A percentile compares a stretch with the other conserved stretches of the same genome.
Conservation (phyloP, 2,888 invertebrate genomes). For the Synergus laeviventris region DNA sequence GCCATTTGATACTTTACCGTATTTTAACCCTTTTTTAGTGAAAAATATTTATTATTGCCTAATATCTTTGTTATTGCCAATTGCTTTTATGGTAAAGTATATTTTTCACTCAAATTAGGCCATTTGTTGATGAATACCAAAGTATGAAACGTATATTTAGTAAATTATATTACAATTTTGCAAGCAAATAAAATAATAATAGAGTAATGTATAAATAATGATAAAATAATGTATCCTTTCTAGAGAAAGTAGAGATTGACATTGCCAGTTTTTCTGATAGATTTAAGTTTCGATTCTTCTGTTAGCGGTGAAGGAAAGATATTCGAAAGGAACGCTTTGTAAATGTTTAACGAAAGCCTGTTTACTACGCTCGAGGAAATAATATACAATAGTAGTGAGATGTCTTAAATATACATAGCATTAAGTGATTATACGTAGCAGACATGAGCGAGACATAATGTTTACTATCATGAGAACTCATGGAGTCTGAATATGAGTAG, state of each 20-base stretch:
- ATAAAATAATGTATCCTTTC: not conserved
- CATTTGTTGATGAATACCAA: no score
- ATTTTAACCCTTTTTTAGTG: no score
- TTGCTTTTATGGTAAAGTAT: no score
- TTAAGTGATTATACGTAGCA: conserved; percentile 30
- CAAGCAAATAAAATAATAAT: not conserved
- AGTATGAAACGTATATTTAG: not conserved
- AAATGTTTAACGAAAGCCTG: conserved; percentile 51
- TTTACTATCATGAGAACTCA: conserved; percentile 44
- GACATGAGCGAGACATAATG: conserved; percentile 46
- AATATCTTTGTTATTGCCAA: not conserved
- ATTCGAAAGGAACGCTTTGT: conserved; percentile 46
- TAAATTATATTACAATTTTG: not conserved
- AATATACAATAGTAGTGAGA: conserved; percentile 47
- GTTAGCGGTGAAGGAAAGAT: conserved; percentile 9
- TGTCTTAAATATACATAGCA: conserved; percentile 33
- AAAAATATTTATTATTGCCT: not conserved
- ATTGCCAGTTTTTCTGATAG: not conserved
- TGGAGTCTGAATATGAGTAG: conserved; percentile 18
- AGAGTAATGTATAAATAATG: not conserved
- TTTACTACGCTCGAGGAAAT: conserved; percentile 50
- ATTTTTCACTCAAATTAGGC: no score
- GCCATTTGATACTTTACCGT: no score
- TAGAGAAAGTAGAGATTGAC: not conserved
- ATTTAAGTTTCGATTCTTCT: not conserved